Evolutionary conservation across 2,888 invertebrate genomes (phyloP), one percentile per base, ranked within the genome.

Genomic region (Oligia latruncula): DNA sequence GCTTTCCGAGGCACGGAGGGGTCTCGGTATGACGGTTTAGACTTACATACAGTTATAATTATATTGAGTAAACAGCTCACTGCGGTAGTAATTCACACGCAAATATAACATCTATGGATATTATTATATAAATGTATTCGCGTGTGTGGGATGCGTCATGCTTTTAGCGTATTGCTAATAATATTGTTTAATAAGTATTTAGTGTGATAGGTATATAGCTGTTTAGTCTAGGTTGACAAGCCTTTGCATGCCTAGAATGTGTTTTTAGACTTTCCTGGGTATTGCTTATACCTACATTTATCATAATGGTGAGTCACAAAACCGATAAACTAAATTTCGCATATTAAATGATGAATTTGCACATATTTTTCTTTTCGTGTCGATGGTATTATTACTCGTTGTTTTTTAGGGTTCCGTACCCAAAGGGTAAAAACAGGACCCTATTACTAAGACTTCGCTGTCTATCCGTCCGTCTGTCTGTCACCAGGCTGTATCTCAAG

Each of bases 181-280:
- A 71, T 65, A 66, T 71, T 40, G 49, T 43, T 77, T 85, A 77
- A 84, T 81, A 85, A 74, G 20, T 71, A 60, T 77, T 66, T 84
- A 2, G 58, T 84, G 66, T 67, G 77, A 64, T 60, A 67, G 40
- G 35, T 55, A 4, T 11, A 11, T n/a, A 13, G 66, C 35, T 66
- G 81, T 81, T 84, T 9, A 49, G 71, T 72, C 58, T 75, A 65
- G 80, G 29, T 29, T n/a, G 43, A 15, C 15, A 66, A 8, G n/a
- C 40, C 11, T 78, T 70, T 65, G 52, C 60, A 60, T 78, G 82
- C 5, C 70, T 66, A 68, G 40, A 49, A 62, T 68, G 9, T 40
- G 0, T 62, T 75, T 80, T 81, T 8, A 11, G 5, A 62, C 17
- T 35, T 55, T 29, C 9, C n/a, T 29, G 62, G 35, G 74, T 55